These are phyloP conservation scores for Corythaeola cristata DNA, from an alignment of 2,113 vertebrate species.

Conservation along the genomic window DNA sequence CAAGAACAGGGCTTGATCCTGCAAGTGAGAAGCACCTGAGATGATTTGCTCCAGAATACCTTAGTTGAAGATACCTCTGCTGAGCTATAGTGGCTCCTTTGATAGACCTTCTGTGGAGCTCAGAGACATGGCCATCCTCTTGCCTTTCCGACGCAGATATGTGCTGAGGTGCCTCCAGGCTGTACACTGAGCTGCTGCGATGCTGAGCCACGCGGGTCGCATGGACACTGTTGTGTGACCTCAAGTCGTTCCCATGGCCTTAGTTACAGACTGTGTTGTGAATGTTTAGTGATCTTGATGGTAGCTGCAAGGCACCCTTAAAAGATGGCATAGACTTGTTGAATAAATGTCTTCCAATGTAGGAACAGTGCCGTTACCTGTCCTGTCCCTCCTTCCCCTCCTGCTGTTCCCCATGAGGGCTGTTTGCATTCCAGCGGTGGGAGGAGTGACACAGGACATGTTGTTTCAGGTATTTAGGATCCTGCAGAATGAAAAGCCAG, in stretches of 20 bases:
- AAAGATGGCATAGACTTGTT: neutral
- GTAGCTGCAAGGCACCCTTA: neutral
- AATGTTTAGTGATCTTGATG: neutral
- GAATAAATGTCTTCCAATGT: neutral
- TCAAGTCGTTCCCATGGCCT: neutral
- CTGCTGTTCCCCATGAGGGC: neutral
- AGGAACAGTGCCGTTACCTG: accelerated
- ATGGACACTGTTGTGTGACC: neutral
- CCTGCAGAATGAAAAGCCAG: neutral
- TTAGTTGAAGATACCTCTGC: neutral
- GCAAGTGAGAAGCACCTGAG: neutral
- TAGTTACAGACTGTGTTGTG: neutral
- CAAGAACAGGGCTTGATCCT: neutral
- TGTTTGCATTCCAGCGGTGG: neutral
- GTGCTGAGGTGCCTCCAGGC: neutral
- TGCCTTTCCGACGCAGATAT: neutral
- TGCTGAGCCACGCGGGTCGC: accelerated
- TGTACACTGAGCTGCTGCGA: accelerated
- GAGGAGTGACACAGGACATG: accelerated
- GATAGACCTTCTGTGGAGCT: neutral
- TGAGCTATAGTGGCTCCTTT: neutral
- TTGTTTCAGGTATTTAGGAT: neutral
- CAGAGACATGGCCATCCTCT: neutral
- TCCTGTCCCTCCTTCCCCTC: neutral
- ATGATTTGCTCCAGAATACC: neutral